Evolutionary conservation across 2,888 invertebrate species (phyloP), one percentile per base, ranked within the genome.

Genomic region (Tenodera sinensis): DNA sequence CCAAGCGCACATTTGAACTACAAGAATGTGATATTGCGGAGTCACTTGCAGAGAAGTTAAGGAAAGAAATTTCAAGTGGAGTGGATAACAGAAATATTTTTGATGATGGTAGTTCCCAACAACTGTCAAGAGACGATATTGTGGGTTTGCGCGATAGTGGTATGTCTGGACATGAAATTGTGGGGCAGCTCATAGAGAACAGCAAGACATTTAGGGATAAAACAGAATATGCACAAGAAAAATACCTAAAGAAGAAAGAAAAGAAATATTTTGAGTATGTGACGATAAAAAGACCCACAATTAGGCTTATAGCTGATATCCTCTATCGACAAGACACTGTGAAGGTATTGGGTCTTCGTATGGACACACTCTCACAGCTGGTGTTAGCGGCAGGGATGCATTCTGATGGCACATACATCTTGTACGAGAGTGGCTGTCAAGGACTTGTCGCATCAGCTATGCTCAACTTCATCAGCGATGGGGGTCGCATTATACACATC

Each of bases 221-320:
- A 94, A 99, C 98, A 0, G 98, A 97, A 92, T 99, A 96, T 93
- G 97, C 97, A 0, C 97, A 99, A 93, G 97, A 98, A 91, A 99
- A 99, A 93, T 99, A 99, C 93, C 94, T 99, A 84, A 97, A 97
- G 92, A 99, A 99, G 93, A 99, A 99, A 93, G 97, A 98, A 92
- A 97, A 97, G 91, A 99, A 99, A 93, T 99, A 98, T 93, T 97
- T 96, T 92, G 97, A 97, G 92, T 97, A 96, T 92, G 94, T 98
- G 27, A 96, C 96, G 91, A 95, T 99, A 86, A 94, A 97, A 8
- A 96, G 95, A 92, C 98, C 99, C 0, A 97, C 96, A 82, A 95
- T 99, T 89, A 94, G 98, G 85, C 93, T 97, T n/a, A 93, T 99
- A 84, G 94, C 96, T 28, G 97, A 98, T 91, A 97, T 98, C 92